These are phyloP conservation scores for Trissolcus basalis DNA, from an alignment of 1,140 invertebrate genomes.

Conservation along the genomic window DNA sequence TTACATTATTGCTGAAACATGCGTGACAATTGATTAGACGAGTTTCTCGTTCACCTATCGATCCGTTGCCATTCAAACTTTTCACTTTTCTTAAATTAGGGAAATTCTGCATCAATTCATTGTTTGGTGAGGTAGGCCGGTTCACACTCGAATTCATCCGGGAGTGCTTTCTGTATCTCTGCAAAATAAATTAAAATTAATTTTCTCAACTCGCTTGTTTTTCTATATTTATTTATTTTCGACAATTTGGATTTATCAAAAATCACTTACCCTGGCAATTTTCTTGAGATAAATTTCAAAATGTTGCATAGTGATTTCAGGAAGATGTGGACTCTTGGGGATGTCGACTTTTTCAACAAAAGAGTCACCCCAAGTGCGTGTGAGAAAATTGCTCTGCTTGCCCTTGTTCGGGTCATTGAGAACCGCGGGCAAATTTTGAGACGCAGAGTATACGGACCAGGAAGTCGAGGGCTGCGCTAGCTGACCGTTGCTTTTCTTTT, in stretches of 20 bases:
- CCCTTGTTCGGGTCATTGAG: conserved; percentile 95
- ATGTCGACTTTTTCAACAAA: conserved; percentile 91
- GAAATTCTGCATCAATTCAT: conserved; percentile 74
- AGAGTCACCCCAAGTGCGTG: conserved; percentile 97
- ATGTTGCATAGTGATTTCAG: conserved; percentile 88
- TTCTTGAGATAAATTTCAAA: conserved; percentile 93
- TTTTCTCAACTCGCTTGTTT: background rate
- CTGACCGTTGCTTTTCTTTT: conserved; percentile 71
- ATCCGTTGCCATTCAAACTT: conserved; percentile 57
- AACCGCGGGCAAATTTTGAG: conserved; percentile 96
- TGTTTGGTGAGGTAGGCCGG: conserved; percentile 68
- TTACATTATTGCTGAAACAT: conserved; percentile 2
- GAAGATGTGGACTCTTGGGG: conserved; percentile 86
- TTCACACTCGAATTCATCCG: conserved; percentile 69
- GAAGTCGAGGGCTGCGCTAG: conserved; percentile 75
- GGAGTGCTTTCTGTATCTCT: conserved; percentile 76
- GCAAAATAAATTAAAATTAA: conserved; percentile 51
- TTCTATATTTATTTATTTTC: background rate
- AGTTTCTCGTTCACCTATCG: conserved; percentile 58
- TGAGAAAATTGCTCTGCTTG: conserved; percentile 95
- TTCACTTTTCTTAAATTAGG: conserved; percentile 75
- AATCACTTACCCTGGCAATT: conserved; percentile 74
- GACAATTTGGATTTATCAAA: conserved; percentile 4
- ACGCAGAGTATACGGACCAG: conserved; percentile 88
- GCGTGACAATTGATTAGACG: conserved; percentile 1